These are phyloP conservation scores for Xenopus tropicalis DNA, from an alignment of 2,113 vertebrate genomes.

Conservation along the genomic window UCB_Xtro_10.0 CM004445.2:8100501-8101000, in stretches of 20 bases:
- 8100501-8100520: constrained; percentile 64
- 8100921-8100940: too few relatives aligned
- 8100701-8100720: constrained; percentile 73
- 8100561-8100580: constrained; percentile 58
- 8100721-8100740: constrained; percentile 67
- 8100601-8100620: constrained; percentile 39
- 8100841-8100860: too few relatives aligned
- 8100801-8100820: too few relatives aligned
- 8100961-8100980: too few relatives aligned
- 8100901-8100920: too few relatives aligned
- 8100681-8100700: constrained; percentile 58
- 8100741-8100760: constrained; percentile 32
- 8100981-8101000: too few relatives aligned
- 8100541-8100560: not conserved
- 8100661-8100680: constrained; percentile 60
- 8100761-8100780: not conserved
- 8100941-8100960: too few relatives aligned
- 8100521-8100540: constrained; percentile 51
- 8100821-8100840: too few relatives aligned
- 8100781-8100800: constrained; percentile 1
- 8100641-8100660: constrained; percentile 47
- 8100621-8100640: constrained; percentile 48
- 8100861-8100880: too few relatives aligned
- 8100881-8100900: too few relatives aligned
- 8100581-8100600: constrained; percentile 57